Base-by-base conservation (phyloP, 1,140 invertebrate species). In the Drosophila ficusphila region DNA sequence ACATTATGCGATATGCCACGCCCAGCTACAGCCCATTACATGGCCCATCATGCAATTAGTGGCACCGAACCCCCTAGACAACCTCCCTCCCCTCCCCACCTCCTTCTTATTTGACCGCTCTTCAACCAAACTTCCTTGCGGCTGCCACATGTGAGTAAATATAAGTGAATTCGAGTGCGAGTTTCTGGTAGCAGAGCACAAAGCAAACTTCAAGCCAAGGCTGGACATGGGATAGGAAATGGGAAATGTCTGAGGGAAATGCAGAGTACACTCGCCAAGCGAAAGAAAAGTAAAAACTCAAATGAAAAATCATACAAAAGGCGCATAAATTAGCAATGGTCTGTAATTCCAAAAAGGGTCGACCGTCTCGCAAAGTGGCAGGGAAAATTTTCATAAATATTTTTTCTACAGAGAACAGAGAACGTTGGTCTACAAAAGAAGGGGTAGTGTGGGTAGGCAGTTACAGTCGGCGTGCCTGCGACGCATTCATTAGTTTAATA, bases 251-350 rank as follows among this genome's bases (percentile, higher is more conserved):
- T 4, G 19, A 38, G 12, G 14, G 14, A 41, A 51, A 47, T 16
- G 51, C 23, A 23, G 16, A 39, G 31, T 54, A 54, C 25, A 38
- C 52, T 23, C 1, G 19, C 9, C 27, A 5, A 19, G 29, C 31
- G 56, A 67, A 49, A 27, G 38, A 41, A 78, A 44, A 78, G 33
- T 68, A 53, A 52, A 75, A 62, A 53, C 47, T 53, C 56, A 51
- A 64, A 51, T 48, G 46, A 60, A 88, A 88, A 88, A 88, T 88
- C 82, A 88, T 88, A 88, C 77, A 81, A 88, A 78, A 78, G 82
- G 69, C 82, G 82, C 82, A 88, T 88, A 88, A 88, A 88, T 88
- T 88, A 88, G 77, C 77, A 88, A 88, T 88, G 82, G 82, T 88
- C 82, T 82, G 82, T 88, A 88, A 88, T 82, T 88, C 79, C 58